phyloP scores from a whole-genome alignment of 1,140 invertebrate genomes.

The Listronotus bonariensis region DNA sequence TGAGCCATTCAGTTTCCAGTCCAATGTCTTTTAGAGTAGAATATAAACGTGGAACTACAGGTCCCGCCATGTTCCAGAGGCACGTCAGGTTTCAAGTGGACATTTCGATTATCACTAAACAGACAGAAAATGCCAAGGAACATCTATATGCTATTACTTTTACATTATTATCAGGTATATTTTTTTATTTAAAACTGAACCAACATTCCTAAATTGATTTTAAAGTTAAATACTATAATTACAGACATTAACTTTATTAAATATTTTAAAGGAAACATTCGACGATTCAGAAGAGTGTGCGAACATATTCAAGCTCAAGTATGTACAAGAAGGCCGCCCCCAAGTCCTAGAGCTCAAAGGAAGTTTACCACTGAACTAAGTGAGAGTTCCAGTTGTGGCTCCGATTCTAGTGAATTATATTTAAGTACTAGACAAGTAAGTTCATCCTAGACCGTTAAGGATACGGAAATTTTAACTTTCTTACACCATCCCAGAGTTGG shows the following conservation, averaged over 20 bases:
- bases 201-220: not conserved
- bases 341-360: constrained; percentile 70
- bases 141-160: constrained; percentile 93
- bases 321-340: constrained; percentile 68
- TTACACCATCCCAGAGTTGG: too few species aligned
- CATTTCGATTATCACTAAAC: constrained; percentile 72
- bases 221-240: not conserved
- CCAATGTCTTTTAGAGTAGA: constrained; percentile 98
- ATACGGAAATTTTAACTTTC: too few species aligned
- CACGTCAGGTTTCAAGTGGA: constrained; percentile 93
- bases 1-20: constrained; percentile 97
- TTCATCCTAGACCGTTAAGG: too few species aligned
- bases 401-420: constrained; percentile 77
- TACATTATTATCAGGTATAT: constrained; percentile 89
- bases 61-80: constrained; percentile 93
- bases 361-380: constrained; percentile 73
- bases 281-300: constrained; percentile 92
- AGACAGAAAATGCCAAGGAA: constrained; percentile 75
- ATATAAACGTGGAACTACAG: constrained; percentile 91
- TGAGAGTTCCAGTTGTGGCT: constrained; percentile 82
- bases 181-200: not conserved
- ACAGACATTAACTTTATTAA: too few species aligned
- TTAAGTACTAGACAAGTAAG: constrained; percentile 62
- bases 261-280: constrained; percentile 79
- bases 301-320: constrained; percentile 94